Conservation (phyloP, 2,797 vertebrate genomes). For the Tangara arthus region DNA sequence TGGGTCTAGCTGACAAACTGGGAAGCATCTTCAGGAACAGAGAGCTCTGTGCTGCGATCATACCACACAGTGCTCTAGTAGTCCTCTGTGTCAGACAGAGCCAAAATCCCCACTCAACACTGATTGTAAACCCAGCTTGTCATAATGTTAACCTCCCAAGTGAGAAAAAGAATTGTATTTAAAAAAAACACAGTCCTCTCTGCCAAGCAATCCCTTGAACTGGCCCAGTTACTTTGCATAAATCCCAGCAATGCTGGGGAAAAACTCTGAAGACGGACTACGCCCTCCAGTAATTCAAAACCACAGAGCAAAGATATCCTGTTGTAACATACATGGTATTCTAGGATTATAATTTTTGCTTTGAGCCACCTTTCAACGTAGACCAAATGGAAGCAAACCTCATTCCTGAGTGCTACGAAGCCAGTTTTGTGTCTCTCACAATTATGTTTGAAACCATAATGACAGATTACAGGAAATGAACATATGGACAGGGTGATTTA, state of each 20-base stretch:
- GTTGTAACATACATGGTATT: neutral
- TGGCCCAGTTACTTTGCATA: slow-evolving; percentile 2
- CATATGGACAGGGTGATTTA: slow-evolving; percentile 57
- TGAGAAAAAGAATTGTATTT: neutral
- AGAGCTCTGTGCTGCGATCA: neutral
- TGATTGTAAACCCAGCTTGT: neutral
- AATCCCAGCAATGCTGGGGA: neutral
- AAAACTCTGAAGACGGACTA: neutral
- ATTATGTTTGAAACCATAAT: slow-evolving; percentile 59
- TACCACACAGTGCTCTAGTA: neutral
- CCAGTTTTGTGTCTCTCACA: slow-evolving; percentile 60
- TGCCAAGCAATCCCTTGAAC: slow-evolving; percentile 29
- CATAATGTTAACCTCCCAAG: neutral
- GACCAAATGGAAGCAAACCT: slow-evolving; percentile 43
- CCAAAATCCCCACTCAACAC: neutral
- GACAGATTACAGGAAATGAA: slow-evolving; percentile 71
- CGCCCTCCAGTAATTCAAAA: slow-evolving; percentile 53
- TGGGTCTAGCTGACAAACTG: neutral
- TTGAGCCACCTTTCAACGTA: slow-evolving; percentile 31
- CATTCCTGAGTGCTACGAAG: neutral
- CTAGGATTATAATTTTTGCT: slow-evolving; percentile 48
- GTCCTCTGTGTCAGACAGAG: neutral
- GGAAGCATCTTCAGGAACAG: neutral
- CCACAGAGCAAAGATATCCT: slow-evolving; percentile 54
- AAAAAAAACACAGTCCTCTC: rapidly evolving